phyloP scores from a whole-genome alignment of 2,888 invertebrate genomes.

The Macrostomum cliftonense region DNA sequence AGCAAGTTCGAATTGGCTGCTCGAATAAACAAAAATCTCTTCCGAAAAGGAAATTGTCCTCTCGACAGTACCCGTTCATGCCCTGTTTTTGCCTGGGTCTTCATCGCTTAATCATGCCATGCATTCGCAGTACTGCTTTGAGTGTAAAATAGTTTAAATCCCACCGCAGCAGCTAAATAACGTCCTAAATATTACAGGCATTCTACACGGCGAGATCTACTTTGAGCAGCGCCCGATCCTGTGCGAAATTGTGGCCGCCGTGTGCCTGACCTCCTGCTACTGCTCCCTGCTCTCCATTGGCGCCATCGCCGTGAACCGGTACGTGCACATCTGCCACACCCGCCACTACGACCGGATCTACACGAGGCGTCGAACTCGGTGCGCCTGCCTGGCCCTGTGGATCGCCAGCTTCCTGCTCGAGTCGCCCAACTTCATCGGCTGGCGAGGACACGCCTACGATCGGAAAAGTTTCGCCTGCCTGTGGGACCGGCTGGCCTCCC shows the following conservation, averaged over 20 bases:
- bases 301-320: slow-evolving; percentile 27
- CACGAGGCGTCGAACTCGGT: background rate
- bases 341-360: slow-evolving; percentile 14
- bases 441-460: slow-evolving; percentile 25
- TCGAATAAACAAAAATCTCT: too few relatives aligned
- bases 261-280: slow-evolving; percentile 15
- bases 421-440: slow-evolving; percentile 23
- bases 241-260: slow-evolving; percentile 23
- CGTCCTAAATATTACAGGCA: too few relatives aligned
- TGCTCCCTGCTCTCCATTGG: slow-evolving; percentile 22
- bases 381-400: background rate
- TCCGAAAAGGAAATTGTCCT: too few relatives aligned
- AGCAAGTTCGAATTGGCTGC: too few relatives aligned
- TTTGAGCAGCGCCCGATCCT: slow-evolving; percentile 16
- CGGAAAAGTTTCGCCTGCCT: slow-evolving; percentile 24
- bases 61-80: too few relatives aligned
- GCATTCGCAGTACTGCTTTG: too few relatives aligned
- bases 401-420: slow-evolving; percentile 17
- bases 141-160: too few relatives aligned
- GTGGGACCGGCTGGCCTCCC: slow-evolving; percentile 24
- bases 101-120: too few relatives aligned
- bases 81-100: too few relatives aligned
- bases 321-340: slow-evolving; percentile 23
- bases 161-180: too few relatives aligned
- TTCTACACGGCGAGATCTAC: slow-evolving; percentile 19